A percentile compares a stretch with the other conserved stretches of the same genome.
phyloP scores from a whole-genome alignment of 2,888 invertebrate species.

The Synergus umbraculus region DNA sequence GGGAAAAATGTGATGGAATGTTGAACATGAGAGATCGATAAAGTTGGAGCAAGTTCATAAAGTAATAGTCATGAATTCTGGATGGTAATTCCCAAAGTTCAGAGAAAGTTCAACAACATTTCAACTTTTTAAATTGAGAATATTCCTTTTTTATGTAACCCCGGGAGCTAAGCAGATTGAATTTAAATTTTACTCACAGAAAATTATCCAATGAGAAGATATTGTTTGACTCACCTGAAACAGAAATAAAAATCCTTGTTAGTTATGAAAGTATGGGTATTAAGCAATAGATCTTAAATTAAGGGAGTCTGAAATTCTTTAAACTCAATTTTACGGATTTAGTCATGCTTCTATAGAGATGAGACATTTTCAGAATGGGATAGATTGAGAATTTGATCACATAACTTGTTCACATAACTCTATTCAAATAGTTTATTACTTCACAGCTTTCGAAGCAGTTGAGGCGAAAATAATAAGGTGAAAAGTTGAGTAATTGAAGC shows the following conservation, averaged over 20 bases:
- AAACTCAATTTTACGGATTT: not conserved
- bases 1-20: conserved; percentile 32
- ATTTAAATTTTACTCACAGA: not conserved
- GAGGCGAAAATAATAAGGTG: not conserved
- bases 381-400: not conserved
- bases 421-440: conserved; percentile 31
- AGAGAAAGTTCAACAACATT: not conserved
- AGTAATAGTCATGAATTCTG: conserved; percentile 16
- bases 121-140: not conserved
- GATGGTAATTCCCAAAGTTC: not conserved
- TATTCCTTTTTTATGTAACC: not conserved
- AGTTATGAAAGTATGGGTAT: not conserved
- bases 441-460: not conserved
- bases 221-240: conserved; percentile 23
- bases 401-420: conserved; percentile 7
- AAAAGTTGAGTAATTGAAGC: not conserved
- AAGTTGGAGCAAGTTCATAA: conserved; percentile 3
- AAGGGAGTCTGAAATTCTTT: too few relatives aligned
- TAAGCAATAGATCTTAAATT: too few relatives aligned
- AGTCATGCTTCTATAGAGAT: not conserved
- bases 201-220: not conserved
- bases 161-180: not conserved
- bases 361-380: not conserved
- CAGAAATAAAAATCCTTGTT: not conserved
- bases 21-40: conserved; percentile 6